Conservation (phyloP, 2,113 vertebrate species). For the Misgurnus anguillicaudatus region DNA sequence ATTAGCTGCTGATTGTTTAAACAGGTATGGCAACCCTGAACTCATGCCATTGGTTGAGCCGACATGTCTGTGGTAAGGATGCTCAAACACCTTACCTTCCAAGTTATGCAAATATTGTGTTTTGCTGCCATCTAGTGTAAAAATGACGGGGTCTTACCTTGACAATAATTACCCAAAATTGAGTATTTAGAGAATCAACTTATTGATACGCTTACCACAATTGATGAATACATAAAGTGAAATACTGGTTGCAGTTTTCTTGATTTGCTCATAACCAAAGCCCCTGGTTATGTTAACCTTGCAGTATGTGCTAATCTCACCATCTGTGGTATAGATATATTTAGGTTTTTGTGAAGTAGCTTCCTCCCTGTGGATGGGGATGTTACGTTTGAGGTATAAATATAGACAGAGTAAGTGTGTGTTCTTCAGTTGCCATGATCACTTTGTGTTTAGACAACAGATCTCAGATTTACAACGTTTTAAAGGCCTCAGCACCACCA, state of each 20-base stretch:
- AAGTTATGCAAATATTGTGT: neutral
- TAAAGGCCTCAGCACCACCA: slow-evolving; percentile 7
- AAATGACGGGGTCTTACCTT: neutral
- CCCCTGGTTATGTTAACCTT: too few species aligned
- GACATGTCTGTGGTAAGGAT: too few species aligned
- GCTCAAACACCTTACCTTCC: neutral
- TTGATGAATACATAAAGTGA: too few species aligned
- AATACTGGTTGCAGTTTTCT: too few species aligned
- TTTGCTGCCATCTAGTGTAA: slow-evolving; percentile 61
- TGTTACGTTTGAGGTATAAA: slow-evolving; percentile 55
- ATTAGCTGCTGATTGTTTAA: too few species aligned
- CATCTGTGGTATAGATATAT: neutral
- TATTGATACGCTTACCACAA: too few species aligned
- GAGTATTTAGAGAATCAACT: too few species aligned
- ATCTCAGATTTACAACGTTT: slow-evolving; percentile 57
- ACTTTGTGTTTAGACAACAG: slow-evolving; percentile 60
- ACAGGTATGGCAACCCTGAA: neutral
- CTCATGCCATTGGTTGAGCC: too few species aligned
- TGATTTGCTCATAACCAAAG: too few species aligned
- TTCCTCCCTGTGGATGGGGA: neutral
- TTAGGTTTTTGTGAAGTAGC: neutral
- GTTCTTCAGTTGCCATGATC: slow-evolving; percentile 38
- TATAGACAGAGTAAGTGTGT: slow-evolving; percentile 57
- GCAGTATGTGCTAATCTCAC: neutral
- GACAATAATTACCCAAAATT: neutral